Percentiles rank a stretch among this genome's conserved stretches.
Conservation (phyloP, 1,140 invertebrate species). For the Zeugodacus cucurbitae region DNA sequence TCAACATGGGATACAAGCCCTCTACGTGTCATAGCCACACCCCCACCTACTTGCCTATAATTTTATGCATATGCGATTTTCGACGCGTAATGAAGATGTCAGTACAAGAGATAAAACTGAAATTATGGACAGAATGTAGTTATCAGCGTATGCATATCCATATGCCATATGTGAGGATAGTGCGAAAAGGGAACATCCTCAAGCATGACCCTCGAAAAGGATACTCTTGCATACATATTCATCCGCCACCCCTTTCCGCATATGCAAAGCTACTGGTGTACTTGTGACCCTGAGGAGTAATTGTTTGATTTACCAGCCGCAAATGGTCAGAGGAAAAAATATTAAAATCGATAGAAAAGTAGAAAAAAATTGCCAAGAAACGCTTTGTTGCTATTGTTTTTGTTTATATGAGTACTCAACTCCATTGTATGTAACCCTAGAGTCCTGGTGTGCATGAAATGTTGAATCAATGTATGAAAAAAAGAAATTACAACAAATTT, state of each 20-base stretch:
- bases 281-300: constrained; percentile 7
- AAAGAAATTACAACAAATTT: not conserved
- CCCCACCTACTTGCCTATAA: not conserved
- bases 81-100: constrained; percentile 44
- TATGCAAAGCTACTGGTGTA: not conserved
- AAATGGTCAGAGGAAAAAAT: not conserved
- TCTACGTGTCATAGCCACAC: not conserved
- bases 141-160: not conserved
- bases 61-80: constrained; percentile 30
- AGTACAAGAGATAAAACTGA: constrained; percentile 43
- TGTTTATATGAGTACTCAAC: not conserved
- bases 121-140: constrained; percentile 34
- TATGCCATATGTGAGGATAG: not conserved
- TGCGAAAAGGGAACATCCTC: not conserved
- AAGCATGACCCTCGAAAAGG: not conserved
- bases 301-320: constrained; percentile 30
- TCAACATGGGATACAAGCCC: not conserved
- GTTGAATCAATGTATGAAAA: not conserved
- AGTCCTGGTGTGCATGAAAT: no score
- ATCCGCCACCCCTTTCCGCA: not conserved
- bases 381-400: not conserved
- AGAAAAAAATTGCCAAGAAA: not conserved
- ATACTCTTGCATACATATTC: not conserved
- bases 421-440: not conserved
- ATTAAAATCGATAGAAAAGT: not conserved